A percentile compares a stretch with the other conserved stretches of the same genome.
Evolutionary conservation across 2,113 vertebrate species (phyloP).

Genomic region (Channa maculata): DNA sequence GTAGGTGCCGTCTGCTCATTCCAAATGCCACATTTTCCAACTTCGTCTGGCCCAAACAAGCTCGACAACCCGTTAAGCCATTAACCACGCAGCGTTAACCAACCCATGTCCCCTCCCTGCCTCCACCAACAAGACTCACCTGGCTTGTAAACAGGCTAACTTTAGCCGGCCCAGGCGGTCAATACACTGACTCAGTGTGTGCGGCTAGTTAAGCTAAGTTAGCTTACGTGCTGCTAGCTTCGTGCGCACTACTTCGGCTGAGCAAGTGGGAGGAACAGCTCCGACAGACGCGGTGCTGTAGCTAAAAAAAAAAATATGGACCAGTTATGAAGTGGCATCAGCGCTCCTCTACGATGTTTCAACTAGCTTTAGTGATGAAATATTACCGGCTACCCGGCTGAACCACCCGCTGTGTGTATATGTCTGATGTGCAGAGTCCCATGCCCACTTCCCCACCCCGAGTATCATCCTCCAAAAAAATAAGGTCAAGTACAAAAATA

Average conservation of each 20-base stretch:
- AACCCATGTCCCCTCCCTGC: neutral
- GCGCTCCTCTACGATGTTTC: neutral
- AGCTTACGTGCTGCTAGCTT: conserved; percentile 57
- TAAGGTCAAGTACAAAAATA: conserved; percentile 70
- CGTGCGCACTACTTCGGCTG: conserved; percentile 52
- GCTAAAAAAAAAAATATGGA: conserved; percentile 32
- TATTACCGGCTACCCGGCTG: rapidly evolving
- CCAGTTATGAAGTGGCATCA: conserved; percentile 33
- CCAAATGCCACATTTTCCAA: neutral
- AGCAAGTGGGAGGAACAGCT: conserved; percentile 53
- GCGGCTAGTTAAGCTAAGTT: conserved; percentile 55
- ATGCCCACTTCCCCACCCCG: conserved; percentile 25
- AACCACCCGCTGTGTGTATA: neutral
- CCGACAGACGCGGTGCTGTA: conserved; percentile 8
- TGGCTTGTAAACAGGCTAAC: conserved; percentile 38
- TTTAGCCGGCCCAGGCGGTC: conserved; percentile 56
- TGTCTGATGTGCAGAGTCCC: neutral
- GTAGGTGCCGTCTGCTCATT: neutral
- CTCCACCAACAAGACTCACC: neutral
- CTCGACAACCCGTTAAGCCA: conserved; percentile 11
- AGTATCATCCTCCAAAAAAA: conserved; percentile 40
- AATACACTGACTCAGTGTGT: conserved; percentile 1
- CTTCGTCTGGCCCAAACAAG: neutral
- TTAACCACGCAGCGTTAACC: neutral
- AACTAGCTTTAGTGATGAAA: neutral